Conservation (phyloP, 2,113 vertebrate species). For the Colossoma macropomum region DNA sequence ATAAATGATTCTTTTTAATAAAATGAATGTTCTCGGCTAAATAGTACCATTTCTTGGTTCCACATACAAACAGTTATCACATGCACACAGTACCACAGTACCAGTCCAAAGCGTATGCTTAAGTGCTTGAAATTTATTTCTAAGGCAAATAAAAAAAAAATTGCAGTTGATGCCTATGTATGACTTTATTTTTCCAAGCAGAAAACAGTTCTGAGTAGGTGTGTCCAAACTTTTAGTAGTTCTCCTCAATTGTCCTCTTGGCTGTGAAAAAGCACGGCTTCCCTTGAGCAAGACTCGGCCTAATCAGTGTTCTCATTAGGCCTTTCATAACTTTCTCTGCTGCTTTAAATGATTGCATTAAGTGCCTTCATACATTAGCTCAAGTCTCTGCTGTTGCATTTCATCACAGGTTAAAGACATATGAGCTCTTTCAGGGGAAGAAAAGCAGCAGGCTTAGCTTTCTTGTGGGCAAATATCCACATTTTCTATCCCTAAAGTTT, state of each 20-base stretch:
- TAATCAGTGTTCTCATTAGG: constrained; percentile 72
- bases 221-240: neutral
- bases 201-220: neutral
- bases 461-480: constrained; percentile 51
- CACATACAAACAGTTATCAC: neutral
- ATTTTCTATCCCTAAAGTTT: constrained; percentile 17
- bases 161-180: too few species aligned
- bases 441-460: constrained; percentile 45
- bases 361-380: constrained; percentile 70
- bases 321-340: constrained; percentile 59
- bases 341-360: constrained; percentile 73
- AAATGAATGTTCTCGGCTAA: neutral
- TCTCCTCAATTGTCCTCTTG: neutral
- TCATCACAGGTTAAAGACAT: constrained; percentile 64
- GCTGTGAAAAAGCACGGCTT: constrained; percentile 3
- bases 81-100: too few species aligned
- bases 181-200: too few species aligned
- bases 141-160: too few species aligned
- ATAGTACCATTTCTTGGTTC: neutral
- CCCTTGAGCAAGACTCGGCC: constrained; percentile 64
- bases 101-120: too few species aligned
- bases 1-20: neutral
- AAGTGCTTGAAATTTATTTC: too few species aligned
- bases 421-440: constrained; percentile 55
- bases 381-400: constrained; percentile 57